phyloP scores from a whole-genome alignment of 2,113 vertebrate species.

The Pheucticus melanocephalus region DNA sequence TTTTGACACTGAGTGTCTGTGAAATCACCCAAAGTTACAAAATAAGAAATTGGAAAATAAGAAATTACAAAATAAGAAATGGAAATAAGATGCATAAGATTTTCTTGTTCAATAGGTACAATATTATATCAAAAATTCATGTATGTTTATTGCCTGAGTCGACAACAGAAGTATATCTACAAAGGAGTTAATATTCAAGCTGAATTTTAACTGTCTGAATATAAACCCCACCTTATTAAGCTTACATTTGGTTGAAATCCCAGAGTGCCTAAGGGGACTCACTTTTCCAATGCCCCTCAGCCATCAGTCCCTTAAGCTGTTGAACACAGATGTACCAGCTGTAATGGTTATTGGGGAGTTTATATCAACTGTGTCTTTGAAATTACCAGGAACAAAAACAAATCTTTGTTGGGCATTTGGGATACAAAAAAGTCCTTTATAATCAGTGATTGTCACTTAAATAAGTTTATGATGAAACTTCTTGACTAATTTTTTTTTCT shows the following conservation, averaged over 20 bases:
- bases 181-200: neutral
- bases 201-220: neutral
- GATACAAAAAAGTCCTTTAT: neutral
- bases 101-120: neutral
- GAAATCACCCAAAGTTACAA: neutral
- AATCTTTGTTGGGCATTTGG: rapidly evolving
- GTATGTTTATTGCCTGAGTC: neutral
- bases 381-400: neutral
- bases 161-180: neutral
- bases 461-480: neutral
- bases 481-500: neutral
- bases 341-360: neutral
- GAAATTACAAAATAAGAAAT: neutral
- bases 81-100: neutral
- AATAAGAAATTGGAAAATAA: too few species aligned
- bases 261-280: neutral
- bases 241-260: neutral
- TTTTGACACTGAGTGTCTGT: neutral
- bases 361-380: neutral
- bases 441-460: neutral
- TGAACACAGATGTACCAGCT: neutral
- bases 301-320: neutral
- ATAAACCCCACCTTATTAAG: neutral
- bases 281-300: neutral
- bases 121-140: neutral